Percentiles rank a stretch among this genome's conserved stretches.
These are phyloP conservation scores for Epizoanthus scotinus DNA, from an alignment of 92 coral and sea anemone species.

Conservation along the genomic window DNA sequence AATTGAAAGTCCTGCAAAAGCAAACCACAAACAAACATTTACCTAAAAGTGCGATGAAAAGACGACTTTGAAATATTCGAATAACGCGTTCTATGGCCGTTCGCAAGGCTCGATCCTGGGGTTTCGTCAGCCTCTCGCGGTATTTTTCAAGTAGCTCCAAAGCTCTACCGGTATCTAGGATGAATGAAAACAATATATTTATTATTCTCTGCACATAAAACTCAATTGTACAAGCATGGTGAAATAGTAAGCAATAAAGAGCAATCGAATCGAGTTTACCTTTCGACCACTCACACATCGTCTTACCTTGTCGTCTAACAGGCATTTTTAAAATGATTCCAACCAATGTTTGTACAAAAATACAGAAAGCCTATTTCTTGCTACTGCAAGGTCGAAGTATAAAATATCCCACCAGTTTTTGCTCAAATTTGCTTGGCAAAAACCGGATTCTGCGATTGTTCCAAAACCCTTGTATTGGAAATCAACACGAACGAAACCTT, in stretches of 20 bases:
- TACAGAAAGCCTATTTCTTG: neutral
- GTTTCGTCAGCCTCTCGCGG: constrained; percentile 92
- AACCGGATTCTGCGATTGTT: constrained; percentile 7
- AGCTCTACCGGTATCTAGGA: constrained; percentile 87
- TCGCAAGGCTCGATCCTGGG: constrained; percentile 94
- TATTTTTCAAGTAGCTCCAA: constrained; percentile 89
- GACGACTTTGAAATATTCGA: constrained; percentile 93
- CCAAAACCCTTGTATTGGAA: constrained; percentile 31
- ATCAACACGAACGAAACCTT: constrained; percentile 84
- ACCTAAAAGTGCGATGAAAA: constrained; percentile 93
- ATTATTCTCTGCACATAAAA: constrained; percentile 27
- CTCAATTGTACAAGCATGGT: constrained; percentile 34
- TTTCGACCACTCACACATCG: constrained; percentile 14
- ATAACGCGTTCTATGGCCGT: constrained; percentile 98
- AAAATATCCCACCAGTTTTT: constrained; percentile 26
- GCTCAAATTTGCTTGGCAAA: constrained; percentile 8
- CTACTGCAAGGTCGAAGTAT: neutral
- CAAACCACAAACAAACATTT: constrained; percentile 40
- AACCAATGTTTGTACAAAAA: constrained; percentile 12
- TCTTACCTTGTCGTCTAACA: constrained; percentile 95
- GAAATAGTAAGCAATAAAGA: constrained; percentile 21
- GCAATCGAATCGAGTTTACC: constrained; percentile 33
- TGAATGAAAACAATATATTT: constrained; percentile 41
- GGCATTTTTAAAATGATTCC: constrained; percentile 80
- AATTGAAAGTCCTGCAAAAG: neutral